Evolutionary conservation across 2,113 vertebrate species (phyloP), one percentile per base, ranked within the genome.

Genomic region (Microtus ochrogaster): DNA sequence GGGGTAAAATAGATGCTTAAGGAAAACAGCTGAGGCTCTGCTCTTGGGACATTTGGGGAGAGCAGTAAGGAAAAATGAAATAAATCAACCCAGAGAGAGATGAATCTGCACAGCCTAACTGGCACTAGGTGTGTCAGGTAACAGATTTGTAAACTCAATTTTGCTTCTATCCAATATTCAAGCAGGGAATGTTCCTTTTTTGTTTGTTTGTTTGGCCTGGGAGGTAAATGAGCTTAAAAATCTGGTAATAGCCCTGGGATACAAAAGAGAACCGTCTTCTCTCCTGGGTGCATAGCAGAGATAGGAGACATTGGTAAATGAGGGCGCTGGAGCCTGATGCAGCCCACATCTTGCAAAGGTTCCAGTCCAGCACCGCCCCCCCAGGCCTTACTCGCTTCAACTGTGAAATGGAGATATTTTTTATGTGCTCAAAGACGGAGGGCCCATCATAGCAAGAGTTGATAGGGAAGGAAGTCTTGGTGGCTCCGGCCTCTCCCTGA

Each of bases 61-160:
- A 72, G 73, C 55, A 79, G 74, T 22, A 39, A n/a, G 89, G 63
- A 73, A 90, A 91, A 78, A 55, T 7, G 65, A 49, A 63, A 61
- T n/a, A 39, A 79, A 82, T 73, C 73, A 74, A 47, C 52, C 78
- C 73, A 47, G 72, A 96, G 90, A 73, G 72, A 96, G 90, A 73
- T 93, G 33, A 81, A 58, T n/a, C 66, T 55, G 52, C 76, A 19
- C 0, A 52, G 66, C 89, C 28, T 58, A 63, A 86, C 66, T 65
- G 58, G 77, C 44, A 13, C 33, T 77, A 26, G 7, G 52, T 39
- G 5, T 13, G 36, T 39, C 68, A 63, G 88, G 76, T 33, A 79
- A 84, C 58, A 79, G 52, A 74, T 47, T 3, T 6, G 36, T 70
- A 87, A 73, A n/a, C 49, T 89, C 70, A 47, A 0, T 22, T 79